Conservation (phyloP, 2,888 invertebrate species). For the Calliopum simillimum region DNA sequence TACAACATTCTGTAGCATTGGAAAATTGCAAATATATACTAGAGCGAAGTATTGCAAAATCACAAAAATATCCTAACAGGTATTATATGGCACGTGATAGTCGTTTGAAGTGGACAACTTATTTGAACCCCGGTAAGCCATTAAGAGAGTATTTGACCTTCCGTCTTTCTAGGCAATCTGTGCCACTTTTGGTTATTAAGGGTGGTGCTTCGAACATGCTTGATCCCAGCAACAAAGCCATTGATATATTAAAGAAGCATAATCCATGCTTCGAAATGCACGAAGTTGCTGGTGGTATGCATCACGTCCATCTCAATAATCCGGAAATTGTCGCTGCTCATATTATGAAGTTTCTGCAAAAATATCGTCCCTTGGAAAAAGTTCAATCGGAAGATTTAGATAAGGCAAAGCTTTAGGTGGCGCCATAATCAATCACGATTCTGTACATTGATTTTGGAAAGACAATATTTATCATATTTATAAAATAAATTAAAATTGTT, state of each 20-base stretch:
- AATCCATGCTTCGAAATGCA: constrained; percentile 72
- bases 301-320: constrained; percentile 78
- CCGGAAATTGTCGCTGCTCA: constrained; percentile 71
- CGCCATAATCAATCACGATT: too few species aligned
- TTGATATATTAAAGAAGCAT: constrained; percentile 70
- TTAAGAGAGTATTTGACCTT: constrained; percentile 70
- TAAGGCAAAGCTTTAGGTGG: too few species aligned
- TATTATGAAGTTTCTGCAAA: constrained; percentile 70
- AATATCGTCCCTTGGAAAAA: constrained; percentile 45
- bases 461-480: too few species aligned
- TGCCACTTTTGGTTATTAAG: constrained; percentile 71
- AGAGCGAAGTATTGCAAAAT: constrained; percentile 71
- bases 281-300: constrained; percentile 72
- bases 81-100: constrained; percentile 68
- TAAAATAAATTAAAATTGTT: too few species aligned
- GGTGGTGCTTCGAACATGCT: constrained; percentile 69
- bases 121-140: constrained; percentile 58
- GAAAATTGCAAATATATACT: constrained; percentile 72
- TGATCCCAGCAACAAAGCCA: constrained; percentile 68
- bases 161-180: constrained; percentile 70
- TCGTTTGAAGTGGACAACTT: constrained; percentile 56
- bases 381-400: too few species aligned
- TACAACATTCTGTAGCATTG: constrained; percentile 70
- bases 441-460: too few species aligned
- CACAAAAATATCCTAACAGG: constrained; percentile 71